These are phyloP conservation scores for Copsychus sechellarum DNA, from an alignment of 2,113 vertebrate species.

Conservation along the genomic window DNA sequence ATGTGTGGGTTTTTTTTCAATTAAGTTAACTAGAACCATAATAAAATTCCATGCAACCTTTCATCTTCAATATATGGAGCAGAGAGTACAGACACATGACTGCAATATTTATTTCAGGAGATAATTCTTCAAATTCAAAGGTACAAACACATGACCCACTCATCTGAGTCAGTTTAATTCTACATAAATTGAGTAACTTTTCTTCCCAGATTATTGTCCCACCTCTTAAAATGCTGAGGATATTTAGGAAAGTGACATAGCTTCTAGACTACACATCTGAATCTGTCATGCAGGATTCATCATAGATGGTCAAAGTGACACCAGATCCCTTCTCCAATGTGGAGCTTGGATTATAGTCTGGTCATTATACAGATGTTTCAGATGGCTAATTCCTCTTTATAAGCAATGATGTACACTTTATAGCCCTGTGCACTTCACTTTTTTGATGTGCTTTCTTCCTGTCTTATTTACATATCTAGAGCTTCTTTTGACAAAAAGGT, in stretches of 20 bases:
- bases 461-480: neutral
- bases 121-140: neutral
- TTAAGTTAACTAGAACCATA: neutral
- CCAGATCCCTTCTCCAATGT: neutral
- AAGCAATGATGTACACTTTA: neutral
- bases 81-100: neutral
- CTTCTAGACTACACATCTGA: neutral
- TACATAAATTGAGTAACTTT: neutral
- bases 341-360: neutral
- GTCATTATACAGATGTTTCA: neutral
- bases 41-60: neutral
- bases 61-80: neutral
- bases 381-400: neutral
- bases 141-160: neutral
- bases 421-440: neutral
- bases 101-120: neutral
- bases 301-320: neutral
- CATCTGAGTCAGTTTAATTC: neutral
- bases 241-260: neutral
- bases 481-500: neutral
- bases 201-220: neutral
- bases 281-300: neutral
- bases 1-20: neutral
- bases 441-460: neutral
- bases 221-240: neutral